Percentiles rank a stretch among this genome's conserved stretches.
Evolutionary conservation across 2,113 vertebrate species (phyloP).

Genomic region (Lophochroa leadbeateri): DNA sequence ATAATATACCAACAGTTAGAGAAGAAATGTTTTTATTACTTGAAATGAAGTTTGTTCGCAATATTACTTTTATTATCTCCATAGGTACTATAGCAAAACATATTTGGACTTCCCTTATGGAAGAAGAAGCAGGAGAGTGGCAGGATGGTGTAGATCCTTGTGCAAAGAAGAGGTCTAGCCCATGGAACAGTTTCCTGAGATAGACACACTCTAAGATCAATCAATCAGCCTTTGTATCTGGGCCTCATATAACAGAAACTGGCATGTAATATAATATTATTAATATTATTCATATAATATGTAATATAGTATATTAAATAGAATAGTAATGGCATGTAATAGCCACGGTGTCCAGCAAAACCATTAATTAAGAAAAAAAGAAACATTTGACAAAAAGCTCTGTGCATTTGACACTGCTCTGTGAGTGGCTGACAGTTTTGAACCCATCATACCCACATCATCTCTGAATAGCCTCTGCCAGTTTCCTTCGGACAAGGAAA

Average conservation of each 20-base stretch:
- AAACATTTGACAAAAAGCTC: not conserved
- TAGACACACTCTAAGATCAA: not conserved
- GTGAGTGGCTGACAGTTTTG: not conserved
- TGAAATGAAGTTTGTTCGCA: not conserved
- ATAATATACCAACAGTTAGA: not conserved
- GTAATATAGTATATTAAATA: not conserved
- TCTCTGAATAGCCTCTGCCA: not conserved
- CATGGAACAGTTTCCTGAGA: not conserved
- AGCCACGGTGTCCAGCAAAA: not conserved
- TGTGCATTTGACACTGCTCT: not conserved
- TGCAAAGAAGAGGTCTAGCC: no score
- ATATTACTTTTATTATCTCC: not conserved
- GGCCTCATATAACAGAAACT: not conserved
- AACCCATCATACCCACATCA: rapidly evolving
- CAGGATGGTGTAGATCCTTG: no score
- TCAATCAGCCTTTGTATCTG: not conserved
- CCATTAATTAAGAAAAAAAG: not conserved
- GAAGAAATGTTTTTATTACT: not conserved
- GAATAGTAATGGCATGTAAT: not conserved
- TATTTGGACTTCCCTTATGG: not conserved
- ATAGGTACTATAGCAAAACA: not conserved
- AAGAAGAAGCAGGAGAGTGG: no score
- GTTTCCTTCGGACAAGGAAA: not conserved
- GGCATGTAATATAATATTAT: not conserved
- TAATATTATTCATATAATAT: not conserved